A percentile compares a stretch with the other conserved stretches of the same genome.
phyloP scores from a whole-genome alignment of 2,888 invertebrate genomes.

The Gisinianus flammeolus region DNA sequence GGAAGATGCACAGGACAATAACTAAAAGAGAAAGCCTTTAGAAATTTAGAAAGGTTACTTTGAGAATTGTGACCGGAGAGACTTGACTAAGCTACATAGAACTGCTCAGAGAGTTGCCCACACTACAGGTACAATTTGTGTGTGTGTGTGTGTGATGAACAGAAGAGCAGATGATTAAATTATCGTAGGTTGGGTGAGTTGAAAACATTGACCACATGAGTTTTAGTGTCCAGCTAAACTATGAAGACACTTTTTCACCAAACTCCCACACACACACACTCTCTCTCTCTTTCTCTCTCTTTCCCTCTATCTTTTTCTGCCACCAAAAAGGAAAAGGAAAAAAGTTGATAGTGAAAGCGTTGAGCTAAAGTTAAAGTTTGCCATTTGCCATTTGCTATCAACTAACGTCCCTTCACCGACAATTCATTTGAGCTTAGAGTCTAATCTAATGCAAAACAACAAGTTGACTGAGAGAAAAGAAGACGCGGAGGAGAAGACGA shows the following conservation, averaged over 20 bases:
- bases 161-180: constrained; percentile 7
- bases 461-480: constrained; percentile 15
- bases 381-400: neutral
- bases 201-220: neutral
- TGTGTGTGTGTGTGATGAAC: neutral
- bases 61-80: too few relatives aligned
- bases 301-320: neutral
- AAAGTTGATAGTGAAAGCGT: neutral
- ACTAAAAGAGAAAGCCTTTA: too few relatives aligned
- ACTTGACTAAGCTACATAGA: too few relatives aligned
- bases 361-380: neutral
- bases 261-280: too few relatives aligned
- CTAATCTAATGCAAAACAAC: constrained; percentile 21
- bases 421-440: neutral
- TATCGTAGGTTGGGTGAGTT: neutral
- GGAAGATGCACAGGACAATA: too few relatives aligned
- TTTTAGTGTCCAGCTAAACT: neutral
- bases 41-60: too few relatives aligned
- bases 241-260: neutral
- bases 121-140: neutral
- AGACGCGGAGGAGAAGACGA: neutral
- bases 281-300: neutral
- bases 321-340: neutral
- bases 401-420: neutral
- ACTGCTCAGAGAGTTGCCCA: neutral